Conservation (phyloP, 1,140 invertebrate genomes). For the Acromyrmex charruanus region DNA sequence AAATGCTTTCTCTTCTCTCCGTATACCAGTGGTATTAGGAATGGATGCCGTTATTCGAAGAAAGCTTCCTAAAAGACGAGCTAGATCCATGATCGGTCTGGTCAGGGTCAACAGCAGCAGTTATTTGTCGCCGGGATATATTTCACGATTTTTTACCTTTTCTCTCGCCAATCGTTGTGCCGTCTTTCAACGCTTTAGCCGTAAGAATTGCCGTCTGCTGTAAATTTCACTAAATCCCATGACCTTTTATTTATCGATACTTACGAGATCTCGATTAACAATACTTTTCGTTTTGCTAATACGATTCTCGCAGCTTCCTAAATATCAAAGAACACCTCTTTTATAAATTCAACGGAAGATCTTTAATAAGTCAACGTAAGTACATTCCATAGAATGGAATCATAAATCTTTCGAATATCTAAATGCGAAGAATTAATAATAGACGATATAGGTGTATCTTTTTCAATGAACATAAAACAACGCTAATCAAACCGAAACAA, state of each 20-base stretch:
- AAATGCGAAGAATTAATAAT: slow-evolving; percentile 31
- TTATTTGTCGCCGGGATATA: slow-evolving; percentile 62
- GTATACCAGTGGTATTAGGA: neutral
- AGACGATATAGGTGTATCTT: too few species aligned
- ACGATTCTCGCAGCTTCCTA: slow-evolving; percentile 29
- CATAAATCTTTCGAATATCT: slow-evolving; percentile 50
- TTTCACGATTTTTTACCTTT: slow-evolving; percentile 40
- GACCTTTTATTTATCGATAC: slow-evolving; percentile 73
- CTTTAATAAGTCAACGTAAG: slow-evolving; percentile 44
- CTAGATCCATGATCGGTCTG: slow-evolving; percentile 24
- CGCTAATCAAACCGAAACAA: neutral
- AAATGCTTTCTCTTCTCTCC: neutral
- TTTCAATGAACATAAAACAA: slow-evolving; percentile 25
- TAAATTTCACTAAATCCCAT: slow-evolving; percentile 65
- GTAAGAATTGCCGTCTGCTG: slow-evolving; percentile 51
- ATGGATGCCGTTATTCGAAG: slow-evolving; percentile 37
- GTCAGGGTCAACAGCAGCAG: slow-evolving; percentile 34
- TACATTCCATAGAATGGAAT: slow-evolving; percentile 62
- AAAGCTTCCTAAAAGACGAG: slow-evolving; percentile 22
- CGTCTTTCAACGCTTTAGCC: slow-evolving; percentile 42
- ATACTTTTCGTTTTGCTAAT: slow-evolving; percentile 48
- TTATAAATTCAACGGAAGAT: slow-evolving; percentile 68
- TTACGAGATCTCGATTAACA: slow-evolving; percentile 68
- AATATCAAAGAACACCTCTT: slow-evolving; percentile 54
- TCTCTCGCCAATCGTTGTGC: slow-evolving; percentile 47